Conservation (phyloP, 2,888 invertebrate species). For the Amphipyra tragopoginis region DNA sequence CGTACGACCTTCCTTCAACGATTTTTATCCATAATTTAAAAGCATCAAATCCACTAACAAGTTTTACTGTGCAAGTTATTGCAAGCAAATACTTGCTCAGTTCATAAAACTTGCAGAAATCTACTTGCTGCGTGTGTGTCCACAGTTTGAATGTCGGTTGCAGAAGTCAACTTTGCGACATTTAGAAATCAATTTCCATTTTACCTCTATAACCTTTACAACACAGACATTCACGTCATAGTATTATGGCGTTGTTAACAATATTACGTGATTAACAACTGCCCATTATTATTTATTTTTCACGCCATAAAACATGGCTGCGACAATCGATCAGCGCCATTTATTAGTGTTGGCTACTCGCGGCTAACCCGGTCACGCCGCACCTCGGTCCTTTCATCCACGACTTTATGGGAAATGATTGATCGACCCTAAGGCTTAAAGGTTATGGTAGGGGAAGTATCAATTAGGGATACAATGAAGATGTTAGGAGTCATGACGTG, state of each 20-base stretch:
- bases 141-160: too few species aligned
- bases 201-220: conserved; percentile 15
- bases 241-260: conserved; percentile 3
- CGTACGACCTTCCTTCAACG: too few species aligned
- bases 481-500: conserved; percentile 4
- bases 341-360: conserved; percentile 56
- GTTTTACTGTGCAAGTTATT: too few species aligned
- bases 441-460: conserved; percentile 43
- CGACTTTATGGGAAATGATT: conserved; percentile 38
- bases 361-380: conserved; percentile 67
- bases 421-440: conserved; percentile 53
- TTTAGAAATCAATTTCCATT: not conserved
- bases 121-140: too few species aligned
- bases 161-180: not conserved
- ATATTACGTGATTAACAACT: conserved; percentile 7
- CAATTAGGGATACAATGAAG: conserved; percentile 40
- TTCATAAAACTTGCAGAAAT: too few species aligned
- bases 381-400: conserved; percentile 56
- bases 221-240: not conserved
- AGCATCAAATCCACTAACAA: too few species aligned
- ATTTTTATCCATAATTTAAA: too few species aligned
- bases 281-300: conserved; percentile 41
- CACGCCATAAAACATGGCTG: conserved; percentile 36
- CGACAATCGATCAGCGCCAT: conserved; percentile 51
- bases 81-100: too few species aligned